Evolutionary conservation across 2,113 vertebrate genomes (phyloP).

Genomic region (Globicephala melas): DNA sequence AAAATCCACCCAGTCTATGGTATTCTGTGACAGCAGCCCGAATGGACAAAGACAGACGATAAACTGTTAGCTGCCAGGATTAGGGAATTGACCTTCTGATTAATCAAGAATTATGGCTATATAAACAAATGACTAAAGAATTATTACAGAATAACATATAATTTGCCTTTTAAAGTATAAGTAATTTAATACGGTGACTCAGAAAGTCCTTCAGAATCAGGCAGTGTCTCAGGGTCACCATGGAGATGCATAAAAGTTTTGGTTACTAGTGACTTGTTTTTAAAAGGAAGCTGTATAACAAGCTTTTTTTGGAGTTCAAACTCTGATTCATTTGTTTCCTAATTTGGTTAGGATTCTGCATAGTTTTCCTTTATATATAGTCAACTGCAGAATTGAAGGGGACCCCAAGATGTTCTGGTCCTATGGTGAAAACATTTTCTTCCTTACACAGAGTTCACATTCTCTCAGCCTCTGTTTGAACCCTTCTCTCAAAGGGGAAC

Average conservation of each 20-base stretch:
- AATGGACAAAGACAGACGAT: not conserved
- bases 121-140: not conserved
- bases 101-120: not conserved
- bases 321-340: not conserved
- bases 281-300: not conserved
- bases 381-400: not conserved
- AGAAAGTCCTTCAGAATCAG: constrained; percentile 14
- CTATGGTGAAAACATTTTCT: not conserved
- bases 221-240: not conserved
- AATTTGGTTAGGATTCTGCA: not conserved
- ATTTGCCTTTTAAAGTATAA: constrained; percentile 34
- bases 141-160: not conserved
- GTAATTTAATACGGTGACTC: not conserved
- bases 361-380: not conserved
- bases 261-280: not conserved
- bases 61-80: not conserved
- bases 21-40: not conserved
- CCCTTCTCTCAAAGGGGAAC: not conserved
- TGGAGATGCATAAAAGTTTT: not conserved
- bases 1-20: not conserved
- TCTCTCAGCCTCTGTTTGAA: not conserved
- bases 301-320: not conserved
- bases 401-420: not conserved
- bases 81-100: not conserved
- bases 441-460: not conserved